phyloP scores from a whole-genome alignment of 2,888 invertebrate genomes.

The Heterodera filipjevi region DNA sequence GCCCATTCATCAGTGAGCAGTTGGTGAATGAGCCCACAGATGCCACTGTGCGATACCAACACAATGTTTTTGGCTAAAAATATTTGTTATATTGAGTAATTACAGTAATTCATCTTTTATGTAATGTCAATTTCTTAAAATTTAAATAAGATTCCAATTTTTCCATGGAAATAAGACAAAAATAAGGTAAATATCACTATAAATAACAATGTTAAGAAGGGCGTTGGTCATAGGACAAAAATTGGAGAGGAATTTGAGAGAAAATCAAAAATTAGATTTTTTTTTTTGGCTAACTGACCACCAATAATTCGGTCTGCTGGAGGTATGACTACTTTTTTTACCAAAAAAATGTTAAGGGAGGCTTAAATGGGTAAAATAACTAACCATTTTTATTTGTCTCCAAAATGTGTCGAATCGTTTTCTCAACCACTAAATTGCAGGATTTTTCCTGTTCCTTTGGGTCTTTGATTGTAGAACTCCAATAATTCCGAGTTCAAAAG shows the following conservation, averaged over 20 bases:
- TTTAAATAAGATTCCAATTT: not conserved
- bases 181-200: no score
- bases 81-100: not conserved
- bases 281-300: no score
- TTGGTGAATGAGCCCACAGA: not conserved
- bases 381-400: not conserved
- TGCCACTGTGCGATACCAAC: not conserved
- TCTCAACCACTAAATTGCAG: not conserved
- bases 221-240: no score
- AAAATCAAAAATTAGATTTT: not conserved
- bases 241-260: no score
- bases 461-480: not conserved
- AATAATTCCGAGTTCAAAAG: not conserved
- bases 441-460: not conserved
- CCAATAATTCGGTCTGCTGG: no score
- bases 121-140: not conserved
- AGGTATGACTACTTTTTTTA: no score
- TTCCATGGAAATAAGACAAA: no score
- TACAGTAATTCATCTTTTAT: not conserved
- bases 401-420: not conserved
- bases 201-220: no score
- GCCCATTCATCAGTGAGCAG: not conserved
- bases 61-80: not conserved
- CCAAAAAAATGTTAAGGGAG: not conserved
- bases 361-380: not conserved